Evolutionary conservation across 2,888 invertebrate species (phyloP).

Genomic region (Rotaria sp.): DNA sequence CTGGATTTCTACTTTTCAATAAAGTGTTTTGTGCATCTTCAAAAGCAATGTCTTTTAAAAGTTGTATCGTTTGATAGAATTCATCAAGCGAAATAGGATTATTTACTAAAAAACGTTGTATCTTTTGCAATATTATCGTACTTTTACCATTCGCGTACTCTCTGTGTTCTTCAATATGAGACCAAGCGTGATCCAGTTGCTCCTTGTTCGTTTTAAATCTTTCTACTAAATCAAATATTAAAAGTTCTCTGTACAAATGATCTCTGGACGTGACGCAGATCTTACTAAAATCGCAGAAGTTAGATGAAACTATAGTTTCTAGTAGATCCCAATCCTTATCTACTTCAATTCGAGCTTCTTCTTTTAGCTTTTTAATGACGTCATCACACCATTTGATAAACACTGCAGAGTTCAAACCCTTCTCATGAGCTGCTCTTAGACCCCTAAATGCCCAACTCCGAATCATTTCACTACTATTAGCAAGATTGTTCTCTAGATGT

Average conservation of each 20-base stretch:
- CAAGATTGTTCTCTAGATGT: neutral
- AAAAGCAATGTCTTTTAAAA: neutral
- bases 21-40: neutral
- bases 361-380: neutral
- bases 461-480: neutral
- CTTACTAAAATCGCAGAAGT: neutral
- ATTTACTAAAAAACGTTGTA: neutral
- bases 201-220: neutral
- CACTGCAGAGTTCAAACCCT: neutral
- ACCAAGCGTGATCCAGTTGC: neutral
- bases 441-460: neutral
- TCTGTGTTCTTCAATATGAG: neutral
- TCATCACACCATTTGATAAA: neutral
- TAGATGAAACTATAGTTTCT: neutral
- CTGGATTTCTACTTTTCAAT: neutral
- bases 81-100: neutral
- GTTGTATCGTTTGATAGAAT: neutral
- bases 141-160: neutral
- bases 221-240: neutral
- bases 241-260: neutral
- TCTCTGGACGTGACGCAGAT: neutral
- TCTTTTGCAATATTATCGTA: neutral
- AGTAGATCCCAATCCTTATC: neutral
- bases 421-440: neutral
- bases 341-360: neutral